phyloP scores from a whole-genome alignment of 2,113 vertebrate genomes.

The Esox niger region DNA sequence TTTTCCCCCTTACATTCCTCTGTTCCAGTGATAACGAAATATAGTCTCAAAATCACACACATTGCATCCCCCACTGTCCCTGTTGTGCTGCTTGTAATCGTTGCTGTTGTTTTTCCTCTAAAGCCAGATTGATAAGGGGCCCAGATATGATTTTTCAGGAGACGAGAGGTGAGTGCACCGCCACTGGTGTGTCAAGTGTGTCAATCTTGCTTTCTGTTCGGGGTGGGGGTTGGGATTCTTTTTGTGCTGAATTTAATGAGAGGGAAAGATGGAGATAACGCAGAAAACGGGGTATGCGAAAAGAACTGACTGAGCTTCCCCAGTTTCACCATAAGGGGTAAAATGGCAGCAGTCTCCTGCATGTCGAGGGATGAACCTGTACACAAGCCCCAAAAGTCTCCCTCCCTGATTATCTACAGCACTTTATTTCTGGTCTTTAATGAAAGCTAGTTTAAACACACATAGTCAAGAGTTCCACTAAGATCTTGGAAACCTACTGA shows the following conservation, averaged over 20 bases:
- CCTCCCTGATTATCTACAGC: too few relatives aligned
- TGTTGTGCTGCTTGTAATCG: conserved; percentile 62
- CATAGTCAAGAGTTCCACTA: too few relatives aligned
- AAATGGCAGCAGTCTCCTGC: not conserved
- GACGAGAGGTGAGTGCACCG: conserved; percentile 70
- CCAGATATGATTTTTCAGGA: conserved; percentile 72
- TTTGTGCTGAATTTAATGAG: not conserved
- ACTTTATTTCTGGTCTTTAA: too few relatives aligned
- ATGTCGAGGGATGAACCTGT: not conserved
- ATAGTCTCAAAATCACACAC: conserved; percentile 24
- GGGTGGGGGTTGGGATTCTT: not conserved
- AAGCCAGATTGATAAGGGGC: conserved; percentile 74
- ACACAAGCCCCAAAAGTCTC: not conserved
- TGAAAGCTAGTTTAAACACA: too few relatives aligned
- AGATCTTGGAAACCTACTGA: too few relatives aligned
- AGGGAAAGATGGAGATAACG: not conserved
- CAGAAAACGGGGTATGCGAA: not conserved
- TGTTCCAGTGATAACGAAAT: not conserved
- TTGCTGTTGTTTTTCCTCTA: conserved; percentile 72
- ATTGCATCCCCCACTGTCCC: conserved; percentile 31
- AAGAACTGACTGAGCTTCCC: not conserved
- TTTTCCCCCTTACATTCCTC: not conserved
- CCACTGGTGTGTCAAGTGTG: conserved; percentile 54
- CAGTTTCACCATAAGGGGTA: not conserved
- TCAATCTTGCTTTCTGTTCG: conserved; percentile 35